Base-by-base conservation (phyloP, 2,888 invertebrate genomes). In the Conops quadrifasciatus region DNA sequence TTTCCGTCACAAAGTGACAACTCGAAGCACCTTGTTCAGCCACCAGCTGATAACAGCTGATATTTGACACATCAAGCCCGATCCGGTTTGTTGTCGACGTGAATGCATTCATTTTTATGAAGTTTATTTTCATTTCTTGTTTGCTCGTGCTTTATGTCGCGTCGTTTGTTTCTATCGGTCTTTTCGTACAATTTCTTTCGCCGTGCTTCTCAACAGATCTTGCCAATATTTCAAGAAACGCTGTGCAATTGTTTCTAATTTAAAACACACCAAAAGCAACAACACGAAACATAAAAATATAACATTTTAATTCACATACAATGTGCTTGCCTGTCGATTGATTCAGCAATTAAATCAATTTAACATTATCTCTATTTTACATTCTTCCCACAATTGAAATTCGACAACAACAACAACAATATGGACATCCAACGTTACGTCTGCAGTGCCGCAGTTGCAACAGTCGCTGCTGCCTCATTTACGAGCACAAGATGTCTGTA, bases 401-500 rank as follows among this genome's bases (percentile, higher is more conserved):
- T 43, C 3, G 28, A 60, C 53, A 67, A 30, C 28, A 43, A 56
- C 53, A 43, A 56, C 66, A 56, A 43, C 28, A 24, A 21, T 21
- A 66, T 66, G 66, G 66, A 36, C 36, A 21, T 24, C 2, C 66
- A 43, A 60, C 60, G 30, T 21, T 58, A 24, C 19, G 49, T 19
- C 28, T n/a, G 24, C 66, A n/a, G 3, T 9, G 19, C 5, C 73
- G 66, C 64, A 74, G 68, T 72, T 66, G 59, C 66, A 58, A 56
- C 63, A 67, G 60, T 49, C 60, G 71, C 58, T 64, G 16, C 60
- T 28, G n/a, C 11, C 56, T 53, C 64, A 21, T 74, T 24, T 47
- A 16, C 66, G 2, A 36, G 59, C 65, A 30, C 56, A 78, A 75
- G 73, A 85, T 85, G 91, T 91, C 91, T 87, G 89, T 91, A 86